Base-by-base conservation (phyloP, 35 echinoderm and acorn worm genomes). In the Nesometra sesokonis region DNA sequence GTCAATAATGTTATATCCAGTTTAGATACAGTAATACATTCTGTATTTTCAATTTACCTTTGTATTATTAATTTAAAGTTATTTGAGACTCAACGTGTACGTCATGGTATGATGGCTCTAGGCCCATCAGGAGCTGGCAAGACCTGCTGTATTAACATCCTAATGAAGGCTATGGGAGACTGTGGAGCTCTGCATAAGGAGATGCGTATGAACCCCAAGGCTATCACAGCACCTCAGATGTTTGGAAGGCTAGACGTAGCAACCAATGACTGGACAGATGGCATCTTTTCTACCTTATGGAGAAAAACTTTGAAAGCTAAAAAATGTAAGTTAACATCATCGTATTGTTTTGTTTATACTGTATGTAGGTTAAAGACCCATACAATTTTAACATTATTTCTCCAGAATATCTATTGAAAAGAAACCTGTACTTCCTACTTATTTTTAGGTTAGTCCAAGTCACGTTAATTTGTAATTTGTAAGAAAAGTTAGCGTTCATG, bases 131-230 rank as follows among this genome's bases (percentile, higher is more conserved):
- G 94, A 47, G 94, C 94, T 17, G 94, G 94, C 33, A 97, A 93
- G 91, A 91, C 86, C 0, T 86, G 89, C 89, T 97, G 94, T 81
- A 97, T 97, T 78, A 77, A 97, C 89, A 86, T 97, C 37, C 35
- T 97, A 46, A 97, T 97, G 94, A 97, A 97, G 43, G 94, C 94
- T 37, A 97, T 97, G 94, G 94, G 94, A 30, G 94, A 97, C 76
- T 97, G 94, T 91, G 94, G 94, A 21, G 86, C 85, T 17, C 91
- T 91, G 1, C 91, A 93, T 31, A 93, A 88, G 30, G 94, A 97
- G 76, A 93, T 93, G 91, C 85, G 86, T 76, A 93, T 93, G 94
- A 97, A 97, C 81, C 94, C 94, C 31, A 97, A 97, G 35, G 94
- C 94, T 36, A 97, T 97, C 84, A 97, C 91, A 27, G 94, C 94